Evolutionary conservation across 2,888 invertebrate genomes (phyloP).

Genomic region (Protophormia terraenovae): DNA sequence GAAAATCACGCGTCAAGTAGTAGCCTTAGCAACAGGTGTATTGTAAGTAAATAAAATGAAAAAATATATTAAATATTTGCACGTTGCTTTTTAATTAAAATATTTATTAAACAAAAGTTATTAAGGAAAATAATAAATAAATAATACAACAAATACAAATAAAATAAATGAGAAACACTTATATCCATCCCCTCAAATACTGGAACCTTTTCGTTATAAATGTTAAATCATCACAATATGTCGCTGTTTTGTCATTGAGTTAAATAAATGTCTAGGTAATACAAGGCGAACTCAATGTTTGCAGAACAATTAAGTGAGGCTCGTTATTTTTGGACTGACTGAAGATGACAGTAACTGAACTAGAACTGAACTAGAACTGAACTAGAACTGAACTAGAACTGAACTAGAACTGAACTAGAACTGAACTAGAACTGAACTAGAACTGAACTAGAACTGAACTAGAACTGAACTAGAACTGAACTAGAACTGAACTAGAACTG

Average conservation of each 20-base stretch:
- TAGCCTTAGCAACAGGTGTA: conserved; percentile 64
- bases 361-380: not conserved
- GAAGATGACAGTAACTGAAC: not conserved
- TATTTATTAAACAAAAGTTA: conserved; percentile 58
- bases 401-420: not conserved
- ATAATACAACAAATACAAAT: not conserved
- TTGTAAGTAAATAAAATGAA: conserved; percentile 26
- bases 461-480: no score
- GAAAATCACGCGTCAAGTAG: conserved; percentile 57
- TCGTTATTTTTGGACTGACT: no score
- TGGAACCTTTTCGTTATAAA: not conserved
- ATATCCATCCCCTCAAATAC: not conserved
- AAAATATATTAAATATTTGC: conserved; percentile 43
- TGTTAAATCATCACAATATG: not conserved
- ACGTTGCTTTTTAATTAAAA: conserved; percentile 67
- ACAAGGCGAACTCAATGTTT: not conserved
- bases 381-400: not conserved
- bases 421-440: not conserved
- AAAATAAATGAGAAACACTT: not conserved
- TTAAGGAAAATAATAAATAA: conserved; percentile 34
- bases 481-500: no score
- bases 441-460: no score
- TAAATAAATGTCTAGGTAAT: not conserved
- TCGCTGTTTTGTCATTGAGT: not conserved
- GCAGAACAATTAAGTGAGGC: no score